Base-by-base conservation (phyloP, 2,797 vertebrate species). In the Gouania willdenowi region DNA sequence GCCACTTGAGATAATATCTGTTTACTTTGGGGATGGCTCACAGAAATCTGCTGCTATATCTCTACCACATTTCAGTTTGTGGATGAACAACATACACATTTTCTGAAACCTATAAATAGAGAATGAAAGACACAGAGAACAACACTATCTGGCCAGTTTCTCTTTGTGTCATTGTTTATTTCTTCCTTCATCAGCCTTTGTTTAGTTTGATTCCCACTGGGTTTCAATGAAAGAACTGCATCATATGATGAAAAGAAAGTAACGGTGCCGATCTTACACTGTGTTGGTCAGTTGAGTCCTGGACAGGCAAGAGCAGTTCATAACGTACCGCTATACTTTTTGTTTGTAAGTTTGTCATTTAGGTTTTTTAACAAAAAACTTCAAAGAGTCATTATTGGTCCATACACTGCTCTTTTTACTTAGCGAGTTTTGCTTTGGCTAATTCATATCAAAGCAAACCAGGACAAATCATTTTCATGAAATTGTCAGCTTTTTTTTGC, bases 1-100 rank as follows among this genome's bases (percentile, higher is more conserved):
- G 64, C 64, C 52, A 29, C 47, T 64, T 2, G 28, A 71, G 61
- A 70, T 62, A 58, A 75, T 70, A 61, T 68, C 61, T 60, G 52
- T 75, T 78, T 77, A 52, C 61, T 55, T 47, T 68, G 61, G 46
- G 30, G 58, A 62, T 4, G 25, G 46, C 55, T 65, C 53, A 49
- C 28, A 53, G 34, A 26, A 57, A 36, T 8, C 25, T 35, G 41
- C 23, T 40, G 41, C 28, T 44, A 33, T 46, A 33, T 46, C 63
- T 42, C 43, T 31, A n/a, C 42, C 38, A 49, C 12, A 0, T 19
- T 53, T 58, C 35, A 57, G 11, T 43, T 40, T 38, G 26, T 8
- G 2, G 38, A 41, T 37, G 21, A 46, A 73, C 63, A 50, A 39
- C 36, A 54, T 66, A 46, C 66, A 71, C 43, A 71, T 77, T 70